Evolutionary conservation across 2,888 invertebrate genomes (phyloP).

Genomic region (Leptothorax acervorum): DNA sequence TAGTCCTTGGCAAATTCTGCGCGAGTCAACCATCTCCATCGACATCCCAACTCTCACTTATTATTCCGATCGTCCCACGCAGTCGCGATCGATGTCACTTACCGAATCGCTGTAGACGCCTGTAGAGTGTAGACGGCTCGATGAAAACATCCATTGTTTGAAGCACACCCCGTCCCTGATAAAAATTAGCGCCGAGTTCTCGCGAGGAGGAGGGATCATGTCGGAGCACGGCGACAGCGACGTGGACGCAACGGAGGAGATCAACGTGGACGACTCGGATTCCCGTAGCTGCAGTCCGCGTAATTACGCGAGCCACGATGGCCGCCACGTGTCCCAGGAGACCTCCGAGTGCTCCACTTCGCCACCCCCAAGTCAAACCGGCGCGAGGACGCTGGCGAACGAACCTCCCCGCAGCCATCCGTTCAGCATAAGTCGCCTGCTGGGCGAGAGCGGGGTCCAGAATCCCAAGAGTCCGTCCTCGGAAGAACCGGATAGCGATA

Average conservation of each 20-base stretch:
- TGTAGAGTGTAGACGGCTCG: not conserved
- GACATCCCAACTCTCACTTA: not conserved
- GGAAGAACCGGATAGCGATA: conserved; percentile 81
- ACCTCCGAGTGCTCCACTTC: conserved; percentile 80
- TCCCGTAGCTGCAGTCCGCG: conserved; percentile 81
- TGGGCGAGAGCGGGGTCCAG: conserved; percentile 79
- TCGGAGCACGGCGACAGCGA: conserved; percentile 83
- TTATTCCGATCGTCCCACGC: not conserved
- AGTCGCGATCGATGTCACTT: conserved; percentile 1
- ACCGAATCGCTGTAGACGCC: not conserved
- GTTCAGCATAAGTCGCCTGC: conserved; percentile 83
- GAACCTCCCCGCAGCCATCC: conserved; percentile 83
- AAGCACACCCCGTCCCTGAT: not conserved
- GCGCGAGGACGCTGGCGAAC: conserved; percentile 76
- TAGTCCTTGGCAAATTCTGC: conserved; percentile 15
- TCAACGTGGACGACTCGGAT: conserved; percentile 84
- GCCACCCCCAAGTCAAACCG: conserved; percentile 76
- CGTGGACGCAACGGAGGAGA: conserved; percentile 83
- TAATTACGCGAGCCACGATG: conserved; percentile 73
- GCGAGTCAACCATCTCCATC: not conserved
- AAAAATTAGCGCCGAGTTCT: not conserved
- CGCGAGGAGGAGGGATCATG: conserved; percentile 68
- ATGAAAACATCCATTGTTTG: conserved; percentile 16
- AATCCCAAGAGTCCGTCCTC: conserved; percentile 81
- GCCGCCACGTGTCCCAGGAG: conserved; percentile 61